Conservation (phyloP, 2,797 vertebrate species). For the Gobionotothen gibberifrons region DNA sequence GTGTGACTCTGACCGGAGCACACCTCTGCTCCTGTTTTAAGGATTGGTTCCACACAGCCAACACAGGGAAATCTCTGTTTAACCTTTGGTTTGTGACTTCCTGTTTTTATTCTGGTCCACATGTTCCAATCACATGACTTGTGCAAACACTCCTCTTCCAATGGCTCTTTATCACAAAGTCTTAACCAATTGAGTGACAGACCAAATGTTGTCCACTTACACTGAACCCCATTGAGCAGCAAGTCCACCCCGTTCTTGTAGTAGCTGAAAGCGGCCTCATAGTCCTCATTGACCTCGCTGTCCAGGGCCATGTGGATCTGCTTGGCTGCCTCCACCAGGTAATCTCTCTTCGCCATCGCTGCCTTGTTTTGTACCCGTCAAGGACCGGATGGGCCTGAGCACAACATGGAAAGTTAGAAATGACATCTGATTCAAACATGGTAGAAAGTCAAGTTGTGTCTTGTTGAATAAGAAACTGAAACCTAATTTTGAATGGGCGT, state of each 20-base stretch:
- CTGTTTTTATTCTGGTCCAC: constrained; percentile 61
- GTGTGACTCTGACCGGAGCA: not conserved
- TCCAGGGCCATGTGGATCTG: constrained; percentile 97
- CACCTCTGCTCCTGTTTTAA: not conserved
- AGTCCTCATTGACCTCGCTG: constrained; percentile 96
- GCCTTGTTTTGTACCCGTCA: constrained; percentile 65
- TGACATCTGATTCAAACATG: not conserved
- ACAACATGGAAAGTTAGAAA: constrained; percentile 64
- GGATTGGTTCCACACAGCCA: not conserved
- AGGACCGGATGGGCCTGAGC: constrained; percentile 78
- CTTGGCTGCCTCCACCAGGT: constrained; percentile 95
- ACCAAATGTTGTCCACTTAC: constrained; percentile 74
- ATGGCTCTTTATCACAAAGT: constrained; percentile 6
- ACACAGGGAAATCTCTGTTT: constrained; percentile 5
- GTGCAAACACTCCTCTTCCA: constrained; percentile 16
- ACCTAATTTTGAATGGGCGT: constrained; percentile 19
- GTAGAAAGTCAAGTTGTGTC: not conserved
- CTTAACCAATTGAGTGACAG: not conserved
- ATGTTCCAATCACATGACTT: constrained; percentile 59
- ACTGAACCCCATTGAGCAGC: constrained; percentile 93
- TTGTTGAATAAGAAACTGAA: constrained; percentile 40
- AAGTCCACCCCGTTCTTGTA: constrained; percentile 97
- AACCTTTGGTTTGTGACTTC: constrained; percentile 62
- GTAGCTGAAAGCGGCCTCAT: constrained; percentile 97
- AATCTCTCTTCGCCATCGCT: constrained; percentile 90